Conservation (phyloP, 2,797 vertebrate genomes). For the Amblyraja radiata region DNA sequence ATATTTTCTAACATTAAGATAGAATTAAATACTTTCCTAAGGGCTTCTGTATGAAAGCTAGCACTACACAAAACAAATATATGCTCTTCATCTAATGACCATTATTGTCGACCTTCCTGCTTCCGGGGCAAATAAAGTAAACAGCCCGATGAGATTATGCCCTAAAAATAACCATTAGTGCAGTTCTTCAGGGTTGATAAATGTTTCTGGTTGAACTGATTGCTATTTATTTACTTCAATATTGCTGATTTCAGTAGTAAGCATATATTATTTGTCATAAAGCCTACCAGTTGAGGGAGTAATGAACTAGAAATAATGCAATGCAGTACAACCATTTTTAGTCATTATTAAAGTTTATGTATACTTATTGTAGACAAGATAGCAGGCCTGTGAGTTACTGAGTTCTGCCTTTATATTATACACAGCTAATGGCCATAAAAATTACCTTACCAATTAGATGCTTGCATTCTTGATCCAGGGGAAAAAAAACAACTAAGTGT, state of each 20-base stretch:
- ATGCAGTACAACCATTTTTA: not conserved
- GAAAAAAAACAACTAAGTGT: not conserved
- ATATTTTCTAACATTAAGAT: not conserved
- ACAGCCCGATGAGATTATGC: not conserved
- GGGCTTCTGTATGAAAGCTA: not conserved
- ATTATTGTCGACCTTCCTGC: not conserved
- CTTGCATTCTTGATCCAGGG: not conserved
- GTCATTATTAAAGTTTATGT: not conserved
- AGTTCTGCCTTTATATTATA: not conserved
- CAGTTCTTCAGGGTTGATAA: not conserved
- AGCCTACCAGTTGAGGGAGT: no score
- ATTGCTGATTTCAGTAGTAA: not conserved
- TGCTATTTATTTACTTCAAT: not conserved
- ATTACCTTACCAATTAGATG: not conserved
- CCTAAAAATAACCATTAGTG: not conserved
- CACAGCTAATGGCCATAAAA: not conserved
- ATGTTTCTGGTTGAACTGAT: not conserved
- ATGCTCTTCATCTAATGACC: not conserved
- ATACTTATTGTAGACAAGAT: not conserved
- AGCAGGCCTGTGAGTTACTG: not conserved
- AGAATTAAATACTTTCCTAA: not conserved
- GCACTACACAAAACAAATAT: not conserved
- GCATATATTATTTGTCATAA: not conserved
- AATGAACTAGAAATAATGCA: conserved; percentile 19
- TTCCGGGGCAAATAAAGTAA: not conserved